These are phyloP conservation scores for Gallinago nigripennis DNA, from an alignment of 2,797 vertebrate genomes.

Conservation along the genomic window DNA sequence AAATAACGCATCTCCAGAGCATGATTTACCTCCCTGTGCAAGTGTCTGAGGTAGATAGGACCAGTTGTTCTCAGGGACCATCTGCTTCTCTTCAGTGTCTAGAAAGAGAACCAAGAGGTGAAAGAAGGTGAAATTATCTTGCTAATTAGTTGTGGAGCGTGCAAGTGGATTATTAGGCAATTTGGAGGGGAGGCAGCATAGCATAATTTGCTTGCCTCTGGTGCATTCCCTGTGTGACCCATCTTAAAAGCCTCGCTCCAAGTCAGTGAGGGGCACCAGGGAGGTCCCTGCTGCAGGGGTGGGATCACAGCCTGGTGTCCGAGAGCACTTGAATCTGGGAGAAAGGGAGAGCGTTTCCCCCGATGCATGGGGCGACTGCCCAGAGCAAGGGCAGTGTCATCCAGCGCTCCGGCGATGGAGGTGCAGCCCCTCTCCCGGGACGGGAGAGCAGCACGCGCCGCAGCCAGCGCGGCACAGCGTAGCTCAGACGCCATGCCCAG, in stretches of 20 bases:
- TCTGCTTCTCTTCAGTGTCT: not conserved
- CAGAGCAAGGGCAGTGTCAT: not conserved
- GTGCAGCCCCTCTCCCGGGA: not conserved
- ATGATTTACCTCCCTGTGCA: not conserved
- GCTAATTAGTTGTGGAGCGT: not conserved
- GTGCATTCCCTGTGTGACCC: not conserved
- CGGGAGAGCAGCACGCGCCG: not conserved
- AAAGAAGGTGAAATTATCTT: not conserved
- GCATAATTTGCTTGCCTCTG: not conserved
- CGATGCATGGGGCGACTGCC: not conserved
- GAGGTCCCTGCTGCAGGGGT: not conserved
- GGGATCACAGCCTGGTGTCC: not conserved
- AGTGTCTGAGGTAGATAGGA: not conserved
- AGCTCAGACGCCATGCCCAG: too few relatives aligned
- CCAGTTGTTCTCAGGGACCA: not conserved
- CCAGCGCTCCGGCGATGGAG: not conserved
- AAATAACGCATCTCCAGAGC: not conserved
- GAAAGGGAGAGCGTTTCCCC: not conserved
- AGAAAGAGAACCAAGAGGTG: not conserved
- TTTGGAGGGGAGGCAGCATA: not conserved
- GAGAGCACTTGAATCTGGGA: not conserved
- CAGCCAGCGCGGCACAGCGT: not conserved
- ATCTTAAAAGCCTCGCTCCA: not conserved
- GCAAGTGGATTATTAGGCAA: not conserved
- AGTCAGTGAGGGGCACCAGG: not conserved